Conservation (phyloP, 2,113 vertebrate species). For the Tricholaema leucomelas region DNA sequence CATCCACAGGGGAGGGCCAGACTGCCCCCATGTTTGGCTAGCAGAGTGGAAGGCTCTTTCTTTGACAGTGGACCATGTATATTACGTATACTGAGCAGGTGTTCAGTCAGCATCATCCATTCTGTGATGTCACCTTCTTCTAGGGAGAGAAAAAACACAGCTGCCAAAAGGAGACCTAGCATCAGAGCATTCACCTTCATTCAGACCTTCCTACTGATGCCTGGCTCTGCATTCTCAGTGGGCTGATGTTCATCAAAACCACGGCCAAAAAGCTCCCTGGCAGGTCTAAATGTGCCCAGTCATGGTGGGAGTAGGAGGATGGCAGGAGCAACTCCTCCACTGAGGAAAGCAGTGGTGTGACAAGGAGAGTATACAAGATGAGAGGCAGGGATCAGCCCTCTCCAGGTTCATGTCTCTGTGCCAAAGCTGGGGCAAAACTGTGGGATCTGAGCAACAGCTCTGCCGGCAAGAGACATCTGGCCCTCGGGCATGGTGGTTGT, state of each 20-base stretch:
- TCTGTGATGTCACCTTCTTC: neutral
- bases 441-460: neutral
- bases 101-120: neutral
- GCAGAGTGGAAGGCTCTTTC: neutral
- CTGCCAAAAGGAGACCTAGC: fast-evolving
- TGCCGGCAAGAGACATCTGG: neutral
- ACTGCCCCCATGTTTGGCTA: too few relatives aligned
- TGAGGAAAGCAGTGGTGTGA: neutral
- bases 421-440: neutral
- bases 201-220: fast-evolving
- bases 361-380: neutral
- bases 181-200: neutral
- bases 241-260: fast-evolving
- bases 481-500: neutral
- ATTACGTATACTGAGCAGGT: neutral
- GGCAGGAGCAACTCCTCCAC: neutral
- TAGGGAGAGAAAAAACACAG: neutral
- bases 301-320: neutral
- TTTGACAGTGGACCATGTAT: too few relatives aligned
- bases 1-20: neutral
- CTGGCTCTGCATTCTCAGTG: fast-evolving
- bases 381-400: neutral
- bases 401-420: neutral
- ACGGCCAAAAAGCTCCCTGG: neutral
- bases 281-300: neutral